Evolutionary conservation across 2,113 vertebrate genomes (phyloP).

Genomic region (Indicator maculatus): DNA sequence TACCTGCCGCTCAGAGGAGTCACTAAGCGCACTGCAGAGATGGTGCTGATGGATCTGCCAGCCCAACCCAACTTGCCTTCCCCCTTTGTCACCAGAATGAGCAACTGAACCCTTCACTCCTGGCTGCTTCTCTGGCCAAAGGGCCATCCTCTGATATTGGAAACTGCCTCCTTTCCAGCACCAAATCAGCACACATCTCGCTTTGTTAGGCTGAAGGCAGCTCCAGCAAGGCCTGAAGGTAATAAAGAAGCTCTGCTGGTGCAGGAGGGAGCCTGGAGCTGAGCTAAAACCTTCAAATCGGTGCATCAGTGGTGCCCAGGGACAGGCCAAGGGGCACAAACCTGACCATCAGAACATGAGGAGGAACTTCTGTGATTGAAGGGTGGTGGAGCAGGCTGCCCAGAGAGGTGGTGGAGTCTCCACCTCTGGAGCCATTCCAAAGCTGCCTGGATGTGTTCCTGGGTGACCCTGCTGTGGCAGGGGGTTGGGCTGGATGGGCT

Average conservation of each 20-base stretch:
- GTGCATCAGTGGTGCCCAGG: no score
- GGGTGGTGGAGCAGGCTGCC: no score
- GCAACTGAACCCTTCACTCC: conserved; percentile 64
- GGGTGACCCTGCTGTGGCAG: no score
- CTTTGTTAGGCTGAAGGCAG: not conserved
- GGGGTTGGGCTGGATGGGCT: no score
- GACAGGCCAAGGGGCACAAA: no score
- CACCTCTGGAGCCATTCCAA: no score
- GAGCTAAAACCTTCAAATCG: not conserved
- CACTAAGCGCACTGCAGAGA: conserved; percentile 63
- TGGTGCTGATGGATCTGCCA: conserved; percentile 63
- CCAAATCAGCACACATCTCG: conserved; percentile 25
- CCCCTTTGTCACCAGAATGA: conserved; percentile 30
- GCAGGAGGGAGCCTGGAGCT: not conserved
- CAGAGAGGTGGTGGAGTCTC: no score
- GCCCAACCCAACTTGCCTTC: conserved; percentile 64
- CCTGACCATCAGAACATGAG: no score
- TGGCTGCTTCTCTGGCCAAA: conserved; percentile 23
- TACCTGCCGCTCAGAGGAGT: conserved; percentile 56
- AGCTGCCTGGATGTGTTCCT: no score
- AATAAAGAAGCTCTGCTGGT: not conserved
- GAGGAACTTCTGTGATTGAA: no score
- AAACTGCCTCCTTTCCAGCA: conserved; percentile 40
- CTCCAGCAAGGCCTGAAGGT: not conserved
- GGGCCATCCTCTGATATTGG: conserved; percentile 24